These are phyloP conservation scores for Clarias macrocephalus DNA, from an alignment of 2,113 vertebrate species.

Conservation along the genomic window DNA sequence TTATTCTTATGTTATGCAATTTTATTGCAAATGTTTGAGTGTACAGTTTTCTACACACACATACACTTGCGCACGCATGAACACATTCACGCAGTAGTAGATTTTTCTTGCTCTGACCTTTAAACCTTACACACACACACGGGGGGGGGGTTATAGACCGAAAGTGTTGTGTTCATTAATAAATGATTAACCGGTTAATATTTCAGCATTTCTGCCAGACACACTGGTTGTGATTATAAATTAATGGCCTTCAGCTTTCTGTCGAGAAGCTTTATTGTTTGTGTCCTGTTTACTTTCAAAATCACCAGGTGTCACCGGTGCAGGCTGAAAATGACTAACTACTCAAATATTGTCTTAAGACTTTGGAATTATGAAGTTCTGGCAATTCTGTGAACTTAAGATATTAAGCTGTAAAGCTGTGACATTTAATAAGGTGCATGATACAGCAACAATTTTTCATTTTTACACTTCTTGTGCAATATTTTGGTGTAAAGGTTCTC, in stretches of 20 bases:
- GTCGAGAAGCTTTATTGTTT: slow-evolving; percentile 28
- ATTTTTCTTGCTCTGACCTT: slow-evolving; percentile 25
- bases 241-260: slow-evolving; percentile 35
- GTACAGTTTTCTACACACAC: background rate
- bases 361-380: background rate
- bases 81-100: background rate
- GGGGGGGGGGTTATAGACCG: slow-evolving; percentile 26
- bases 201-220: slow-evolving; percentile 45
- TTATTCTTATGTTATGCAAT: background rate
- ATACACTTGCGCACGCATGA: slow-evolving; percentile 12
- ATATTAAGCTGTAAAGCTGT: background rate
- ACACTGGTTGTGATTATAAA: slow-evolving; percentile 39
- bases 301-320: background rate
- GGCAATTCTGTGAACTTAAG: background rate
- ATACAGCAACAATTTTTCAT: background rate
- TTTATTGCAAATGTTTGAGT: background rate
- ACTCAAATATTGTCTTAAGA: background rate
- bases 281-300: background rate
- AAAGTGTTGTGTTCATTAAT: slow-evolving; percentile 38
- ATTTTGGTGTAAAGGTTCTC: background rate
- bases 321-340: background rate
- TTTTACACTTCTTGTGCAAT: background rate
- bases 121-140: slow-evolving; percentile 4
- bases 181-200: slow-evolving; percentile 46
- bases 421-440: background rate